Percentiles rank a stretch among this genome's conserved stretches.
phyloP scores from a whole-genome alignment of 2,888 invertebrate species.

The Troglohyphantes excavatus region DNA sequence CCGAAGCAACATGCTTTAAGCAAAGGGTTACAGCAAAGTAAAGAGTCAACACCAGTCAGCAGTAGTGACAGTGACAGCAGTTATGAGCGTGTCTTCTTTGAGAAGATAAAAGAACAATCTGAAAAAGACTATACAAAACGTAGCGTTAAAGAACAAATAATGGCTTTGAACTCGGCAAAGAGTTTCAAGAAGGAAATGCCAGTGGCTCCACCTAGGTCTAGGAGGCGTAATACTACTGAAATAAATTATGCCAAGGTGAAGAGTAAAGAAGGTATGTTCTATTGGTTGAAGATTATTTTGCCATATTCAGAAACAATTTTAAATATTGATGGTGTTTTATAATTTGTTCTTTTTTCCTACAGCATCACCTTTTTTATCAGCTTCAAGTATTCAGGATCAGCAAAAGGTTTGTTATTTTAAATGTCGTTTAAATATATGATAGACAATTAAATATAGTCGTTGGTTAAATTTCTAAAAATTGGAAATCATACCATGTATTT shows the following conservation, averaged over 20 bases:
- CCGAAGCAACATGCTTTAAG: conserved; percentile 1
- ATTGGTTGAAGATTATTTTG: too few species aligned
- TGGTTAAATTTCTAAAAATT: too few species aligned
- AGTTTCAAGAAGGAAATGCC: conserved; percentile 50
- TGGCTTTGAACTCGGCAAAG: conserved; percentile 7
- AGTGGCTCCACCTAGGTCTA: conserved; percentile 75
- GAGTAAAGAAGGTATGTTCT: conserved; percentile 49
- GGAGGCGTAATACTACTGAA: conserved; percentile 60
- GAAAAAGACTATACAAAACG: neutral
- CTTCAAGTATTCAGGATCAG: neutral
- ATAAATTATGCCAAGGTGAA: conserved; percentile 68
- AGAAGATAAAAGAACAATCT: conserved; percentile 22
- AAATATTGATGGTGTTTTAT: neutral
- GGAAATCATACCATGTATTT: too few species aligned
- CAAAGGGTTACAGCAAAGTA: conserved; percentile 32
- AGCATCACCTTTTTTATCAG: conserved; percentile 18
- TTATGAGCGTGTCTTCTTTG: conserved; percentile 62
- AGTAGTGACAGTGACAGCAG: conserved; percentile 75
- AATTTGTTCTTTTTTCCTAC: neutral
- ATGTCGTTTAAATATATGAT: neutral
- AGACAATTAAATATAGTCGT: too few species aligned
- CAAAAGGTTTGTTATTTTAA: conserved; percentile 19
- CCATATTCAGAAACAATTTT: too few species aligned
- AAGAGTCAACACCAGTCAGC: conserved; percentile 18
- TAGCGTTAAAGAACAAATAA: conserved; percentile 11